Conservation (phyloP, 1,140 invertebrate genomes). For the Drosophila santomea region DNA sequence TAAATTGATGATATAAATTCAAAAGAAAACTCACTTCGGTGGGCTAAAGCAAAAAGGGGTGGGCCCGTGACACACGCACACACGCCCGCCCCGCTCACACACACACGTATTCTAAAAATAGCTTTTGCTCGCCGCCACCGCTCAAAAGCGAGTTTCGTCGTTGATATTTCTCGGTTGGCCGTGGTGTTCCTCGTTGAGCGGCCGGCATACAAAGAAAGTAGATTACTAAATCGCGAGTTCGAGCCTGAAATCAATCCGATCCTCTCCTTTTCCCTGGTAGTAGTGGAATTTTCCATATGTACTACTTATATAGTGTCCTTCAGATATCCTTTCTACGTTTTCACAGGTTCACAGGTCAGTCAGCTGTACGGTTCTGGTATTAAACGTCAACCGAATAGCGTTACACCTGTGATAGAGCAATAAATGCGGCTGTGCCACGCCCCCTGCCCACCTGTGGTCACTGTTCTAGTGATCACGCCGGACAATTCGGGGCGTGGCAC, state of each 20-base stretch:
- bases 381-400: constrained; percentile 65
- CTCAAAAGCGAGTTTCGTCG: constrained; percentile 34
- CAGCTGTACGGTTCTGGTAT: constrained; percentile 73
- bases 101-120: constrained; percentile 56
- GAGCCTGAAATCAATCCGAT: background rate
- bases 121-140: constrained; percentile 16
- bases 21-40: background rate
- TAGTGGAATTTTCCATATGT: background rate
- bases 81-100: constrained; percentile 6
- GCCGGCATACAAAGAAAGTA: constrained; percentile 14
- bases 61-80: constrained; percentile 1
- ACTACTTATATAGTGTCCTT: background rate
- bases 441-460: constrained; percentile 63
- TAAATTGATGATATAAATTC: background rate
- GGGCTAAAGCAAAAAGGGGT: background rate
- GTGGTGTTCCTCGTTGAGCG: constrained; percentile 53
- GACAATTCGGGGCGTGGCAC: constrained; percentile 60
- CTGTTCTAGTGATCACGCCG: constrained; percentile 77
- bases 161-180: constrained; percentile 24
- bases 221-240: constrained; percentile 41
- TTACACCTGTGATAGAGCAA: constrained; percentile 84
- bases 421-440: constrained; percentile 62
- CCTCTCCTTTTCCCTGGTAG: too few species aligned
- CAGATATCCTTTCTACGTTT: background rate
- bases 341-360: constrained; percentile 84